phyloP scores from a whole-genome alignment of 37 sponge, comb jelly and placozoan species.

The Aplysina aerophoba region DNA sequence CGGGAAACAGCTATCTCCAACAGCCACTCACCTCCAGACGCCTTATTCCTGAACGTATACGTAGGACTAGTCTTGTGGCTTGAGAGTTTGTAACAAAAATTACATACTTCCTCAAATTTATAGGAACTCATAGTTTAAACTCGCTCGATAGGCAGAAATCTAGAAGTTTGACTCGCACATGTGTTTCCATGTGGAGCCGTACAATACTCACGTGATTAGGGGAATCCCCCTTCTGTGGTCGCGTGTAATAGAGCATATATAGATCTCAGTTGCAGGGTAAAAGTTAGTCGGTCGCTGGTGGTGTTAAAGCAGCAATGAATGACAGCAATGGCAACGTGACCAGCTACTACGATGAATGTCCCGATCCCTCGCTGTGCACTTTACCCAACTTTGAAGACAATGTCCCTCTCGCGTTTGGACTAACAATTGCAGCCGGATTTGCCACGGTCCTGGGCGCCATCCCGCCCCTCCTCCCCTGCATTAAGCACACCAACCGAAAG shows the following conservation, averaged over 20 bases:
- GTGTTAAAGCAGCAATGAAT: no score
- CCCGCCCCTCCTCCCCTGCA: constrained; percentile 66
- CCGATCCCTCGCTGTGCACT: no score
- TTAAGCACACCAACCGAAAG: constrained; percentile 48
- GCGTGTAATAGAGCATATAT: no score
- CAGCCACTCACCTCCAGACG: constrained; percentile 19
- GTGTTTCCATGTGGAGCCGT: no score
- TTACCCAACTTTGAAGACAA: constrained; percentile 18
- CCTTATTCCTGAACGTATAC: constrained; percentile 61
- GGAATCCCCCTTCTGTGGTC: no score
- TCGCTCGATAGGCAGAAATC: not conserved
- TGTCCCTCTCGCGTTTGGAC: constrained; percentile 69
- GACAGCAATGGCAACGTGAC: no score
- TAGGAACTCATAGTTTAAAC: constrained; percentile 24
- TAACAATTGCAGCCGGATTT: constrained; percentile 74
- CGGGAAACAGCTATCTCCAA: not conserved
- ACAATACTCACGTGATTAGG: no score
- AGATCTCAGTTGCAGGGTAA: no score
- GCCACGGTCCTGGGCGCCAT: constrained; percentile 71
- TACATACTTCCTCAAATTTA: constrained; percentile 71
- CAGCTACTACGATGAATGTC: no score
- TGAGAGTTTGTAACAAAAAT: constrained; percentile 80
- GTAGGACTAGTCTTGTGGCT: constrained; percentile 88
- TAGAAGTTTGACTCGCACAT: no score
- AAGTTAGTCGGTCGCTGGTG: no score